Evolutionary conservation across 2,113 vertebrate species (phyloP), one percentile per base, ranked within the genome.

Genomic region (Lanius ludovicianus): DNA sequence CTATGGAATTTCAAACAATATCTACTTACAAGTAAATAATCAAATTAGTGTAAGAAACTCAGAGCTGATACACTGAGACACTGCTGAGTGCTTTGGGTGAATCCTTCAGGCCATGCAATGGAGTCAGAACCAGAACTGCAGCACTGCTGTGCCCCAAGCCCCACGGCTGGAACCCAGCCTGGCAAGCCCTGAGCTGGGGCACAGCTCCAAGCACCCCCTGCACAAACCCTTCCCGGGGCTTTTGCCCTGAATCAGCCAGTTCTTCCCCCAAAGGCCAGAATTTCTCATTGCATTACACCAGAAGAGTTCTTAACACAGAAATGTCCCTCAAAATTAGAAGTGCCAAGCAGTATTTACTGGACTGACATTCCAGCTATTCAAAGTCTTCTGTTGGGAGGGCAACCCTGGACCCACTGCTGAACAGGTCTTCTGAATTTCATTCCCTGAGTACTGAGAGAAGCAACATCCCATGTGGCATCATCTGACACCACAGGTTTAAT

Each of bases 1-100:
- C 20, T 46, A 64, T 52, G 28, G 71, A 65, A 80, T 90, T 81
- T 77, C 78, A 76, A 87, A 87, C 50, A 87, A n/a, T 24, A 84
- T 85, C 85, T 79, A 33, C 35, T 82, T 90, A 39, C 10, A 39
- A 75, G 77, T 75, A 95, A 96, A 94, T 89, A 90, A 90, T 46
- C 70, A 95, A 87, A 95, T 87, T 71, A 93, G 60, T 28, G 16
- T 75, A 83, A 67, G 52, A 92, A 80, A 86, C 57, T 90, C 77
- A n/a, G 10, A 74, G 70, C 52, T 93, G 62, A 74, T 77, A 77
- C 10, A 33, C 16, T 47, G 50, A 87, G 62, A 65, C 74, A 78
- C 33, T 80, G 20, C 64, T 63, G 55, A 39, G 23, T 62, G 63
- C 28, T 93, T 88, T 27, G 53, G 67, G 47, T 1, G 10, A 77